Conservation (phyloP, 1,140 invertebrate species). For the Hylaeus volcanicus region DNA sequence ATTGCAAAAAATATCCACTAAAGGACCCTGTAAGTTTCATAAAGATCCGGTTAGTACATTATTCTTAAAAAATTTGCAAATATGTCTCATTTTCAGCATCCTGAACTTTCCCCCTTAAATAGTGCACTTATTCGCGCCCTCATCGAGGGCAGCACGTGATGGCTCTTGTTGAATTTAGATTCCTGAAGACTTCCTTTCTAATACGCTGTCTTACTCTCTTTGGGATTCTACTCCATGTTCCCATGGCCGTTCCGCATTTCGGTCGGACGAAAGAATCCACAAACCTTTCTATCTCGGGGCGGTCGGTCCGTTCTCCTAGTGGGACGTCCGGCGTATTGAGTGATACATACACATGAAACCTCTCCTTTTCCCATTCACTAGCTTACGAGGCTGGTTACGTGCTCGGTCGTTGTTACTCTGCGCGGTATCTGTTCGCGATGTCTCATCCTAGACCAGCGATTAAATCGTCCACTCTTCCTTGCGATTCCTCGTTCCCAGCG, state of each 20-base stretch:
- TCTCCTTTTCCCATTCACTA: conserved; percentile 44
- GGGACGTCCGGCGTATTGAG: conserved; percentile 37
- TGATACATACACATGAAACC: neutral
- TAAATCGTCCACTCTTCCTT: conserved; percentile 40
- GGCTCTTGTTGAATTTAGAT: neutral
- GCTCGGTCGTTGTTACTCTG: conserved; percentile 23
- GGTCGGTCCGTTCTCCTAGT: conserved; percentile 33
- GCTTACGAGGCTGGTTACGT: conserved; percentile 37
- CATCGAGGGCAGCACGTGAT: too few species aligned
- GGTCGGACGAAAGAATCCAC: conserved; percentile 34
- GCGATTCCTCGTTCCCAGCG: conserved; percentile 24
- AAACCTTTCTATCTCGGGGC: conserved; percentile 45
- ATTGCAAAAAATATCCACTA: too few species aligned
- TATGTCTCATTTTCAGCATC: too few species aligned
- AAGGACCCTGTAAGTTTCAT: too few species aligned
- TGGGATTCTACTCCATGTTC: conserved; percentile 37
- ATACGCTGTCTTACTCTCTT: conserved; percentile 25
- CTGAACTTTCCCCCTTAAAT: too few species aligned
- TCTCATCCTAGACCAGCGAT: conserved; percentile 16
- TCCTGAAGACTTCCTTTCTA: conserved; percentile 37
- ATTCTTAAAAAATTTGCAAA: too few species aligned
- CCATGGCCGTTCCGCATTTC: conserved; percentile 49
- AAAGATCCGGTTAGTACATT: too few species aligned
- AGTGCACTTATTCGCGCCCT: too few species aligned
- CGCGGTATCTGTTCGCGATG: conserved; percentile 23